phyloP scores from a whole-genome alignment of 2,888 invertebrate species.

The Tillus elongatus region DNA sequence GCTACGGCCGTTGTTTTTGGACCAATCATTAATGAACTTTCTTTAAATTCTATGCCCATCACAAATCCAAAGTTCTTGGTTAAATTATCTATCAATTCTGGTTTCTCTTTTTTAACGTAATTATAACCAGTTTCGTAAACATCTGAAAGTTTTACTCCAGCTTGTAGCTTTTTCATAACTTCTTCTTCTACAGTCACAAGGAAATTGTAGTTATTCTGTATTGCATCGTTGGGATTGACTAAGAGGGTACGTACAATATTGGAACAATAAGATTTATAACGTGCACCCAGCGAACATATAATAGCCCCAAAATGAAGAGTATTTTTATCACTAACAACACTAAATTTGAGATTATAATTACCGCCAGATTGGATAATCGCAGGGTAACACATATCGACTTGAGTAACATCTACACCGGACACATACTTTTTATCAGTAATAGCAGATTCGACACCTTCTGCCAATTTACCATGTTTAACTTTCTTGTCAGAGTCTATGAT shows the following conservation, averaged over 20 bases:
- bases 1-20: conserved; percentile 74
- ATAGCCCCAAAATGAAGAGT: conserved; percentile 92
- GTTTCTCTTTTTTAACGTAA: conserved; percentile 78
- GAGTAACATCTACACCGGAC: conserved; percentile 75
- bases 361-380: conserved; percentile 99
- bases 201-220: conserved; percentile 86
- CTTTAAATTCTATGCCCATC: conserved; percentile 97
- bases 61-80: conserved; percentile 95
- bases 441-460: conserved; percentile 90
- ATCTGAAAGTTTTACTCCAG: conserved; percentile 73
- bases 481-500: conserved; percentile 98
- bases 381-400: conserved; percentile 96
- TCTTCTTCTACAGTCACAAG: conserved; percentile 84
- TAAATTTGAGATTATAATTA: conserved; percentile 94
- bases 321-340: conserved; percentile 89
- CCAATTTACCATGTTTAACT: conserved; percentile 90
- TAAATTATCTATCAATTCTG: conserved; percentile 75
- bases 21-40: conserved; percentile 84
- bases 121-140: conserved; percentile 79
- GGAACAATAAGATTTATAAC: conserved; percentile 97
- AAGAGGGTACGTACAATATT: conserved; percentile 94
- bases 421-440: conserved; percentile 95
- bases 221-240: conserved; percentile 78
- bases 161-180: conserved; percentile 71
- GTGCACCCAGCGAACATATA: conserved; percentile 85